Base-by-base conservation (phyloP, 2,113 vertebrate genomes). In the Grammomys dolichurus region DNA sequence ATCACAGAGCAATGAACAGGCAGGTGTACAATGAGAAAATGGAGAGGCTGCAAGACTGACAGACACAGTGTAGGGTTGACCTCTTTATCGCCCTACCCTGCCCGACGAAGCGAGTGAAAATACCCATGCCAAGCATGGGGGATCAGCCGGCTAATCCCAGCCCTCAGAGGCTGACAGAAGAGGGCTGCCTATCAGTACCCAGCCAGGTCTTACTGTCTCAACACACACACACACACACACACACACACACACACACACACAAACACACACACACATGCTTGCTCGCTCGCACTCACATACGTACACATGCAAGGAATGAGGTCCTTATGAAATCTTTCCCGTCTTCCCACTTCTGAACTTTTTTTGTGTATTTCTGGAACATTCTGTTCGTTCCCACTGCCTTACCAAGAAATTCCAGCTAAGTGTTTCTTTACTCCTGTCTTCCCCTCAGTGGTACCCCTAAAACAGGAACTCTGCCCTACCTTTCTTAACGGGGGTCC, bases 331-430 rank as follows among this genome's bases (percentile, higher is more conserved):
- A 43, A 88, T 40, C 0, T 10, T 54, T 36, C 40, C 58, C 58
- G 48, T 28, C 58, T 92, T 73, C 70, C 24, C 1, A 16, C 43
- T 77, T 48, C 56, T 0, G 12, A 40, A 43, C 13, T 24, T 92
- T 82, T 51, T 51, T 82, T 91, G 75, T 56, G 40, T 87, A 73
- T 11, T 95, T 94, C 73, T 91, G 81, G 95, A 89, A 87, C 56
- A 80, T 65, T 56, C 58, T 85, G 87, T 91, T 17, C 56, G 93
- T 80, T 63, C 70, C 43, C 6, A 0, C 16, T 19, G 13, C 69
- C 16, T 89, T 96, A 89, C 36, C 82, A 75, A 82, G 77, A 82
- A 80, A 89, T 43, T 65, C 33, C 58, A 77, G 46, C 26, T 6
- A 89, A 36, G 33, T 87, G 19, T 86, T 89, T 84, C 80, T 82